phyloP scores from a whole-genome alignment of 2,888 invertebrate species.

The Pachydiplax longipennis region DNA sequence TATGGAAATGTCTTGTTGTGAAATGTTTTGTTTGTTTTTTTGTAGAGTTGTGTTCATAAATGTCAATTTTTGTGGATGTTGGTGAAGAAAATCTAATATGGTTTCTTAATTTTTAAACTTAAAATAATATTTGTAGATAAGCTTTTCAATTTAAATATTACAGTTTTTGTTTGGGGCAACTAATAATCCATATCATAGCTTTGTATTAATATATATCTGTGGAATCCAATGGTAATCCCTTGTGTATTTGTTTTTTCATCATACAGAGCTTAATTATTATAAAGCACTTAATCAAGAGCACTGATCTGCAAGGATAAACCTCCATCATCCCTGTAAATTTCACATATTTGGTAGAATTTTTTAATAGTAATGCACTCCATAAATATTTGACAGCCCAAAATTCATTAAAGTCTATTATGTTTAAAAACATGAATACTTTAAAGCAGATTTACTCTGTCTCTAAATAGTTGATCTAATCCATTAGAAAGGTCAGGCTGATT shows the following conservation, averaged over 20 bases:
- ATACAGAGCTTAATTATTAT: too few relatives aligned
- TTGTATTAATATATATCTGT: background rate
- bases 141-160: background rate
- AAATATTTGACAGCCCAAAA: background rate
- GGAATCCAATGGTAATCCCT: background rate
- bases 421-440: background rate
- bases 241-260: too few relatives aligned
- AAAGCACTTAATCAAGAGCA: background rate
- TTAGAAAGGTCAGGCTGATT: background rate
- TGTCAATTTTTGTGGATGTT: background rate
- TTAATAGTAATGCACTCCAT: background rate
- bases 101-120: background rate
- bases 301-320: background rate
- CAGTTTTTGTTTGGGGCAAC: background rate
- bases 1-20: background rate
- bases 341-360: background rate
- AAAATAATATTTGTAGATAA: background rate
- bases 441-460: too few relatives aligned
- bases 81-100: background rate
- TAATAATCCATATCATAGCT: background rate
- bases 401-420: too few relatives aligned
- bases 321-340: background rate
- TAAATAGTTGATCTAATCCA: background rate
- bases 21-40: background rate
- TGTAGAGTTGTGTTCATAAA: background rate